A percentile compares a stretch with the other conserved stretches of the same genome.
phyloP scores from a whole-genome alignment of 92 coral and sea anemone genomes.

The Paramuricea clavata region DNA sequence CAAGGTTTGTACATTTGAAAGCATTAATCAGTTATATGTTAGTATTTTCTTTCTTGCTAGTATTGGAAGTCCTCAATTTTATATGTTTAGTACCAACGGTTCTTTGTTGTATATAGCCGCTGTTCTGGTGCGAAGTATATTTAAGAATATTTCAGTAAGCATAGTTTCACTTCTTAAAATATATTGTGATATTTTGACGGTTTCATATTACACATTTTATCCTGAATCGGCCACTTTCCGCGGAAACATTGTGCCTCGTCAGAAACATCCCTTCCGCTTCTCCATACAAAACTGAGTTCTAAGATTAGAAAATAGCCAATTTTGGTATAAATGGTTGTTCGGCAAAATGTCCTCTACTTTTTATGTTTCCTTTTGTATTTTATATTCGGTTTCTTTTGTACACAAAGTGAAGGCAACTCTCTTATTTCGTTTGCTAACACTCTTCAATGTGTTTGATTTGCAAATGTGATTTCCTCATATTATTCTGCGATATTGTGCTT shows the following conservation, averaged over 20 bases:
- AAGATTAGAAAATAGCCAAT: not conserved
- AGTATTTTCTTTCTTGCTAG: not conserved
- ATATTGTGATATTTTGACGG: not conserved
- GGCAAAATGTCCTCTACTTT: not conserved
- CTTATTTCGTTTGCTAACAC: conserved; percentile 19
- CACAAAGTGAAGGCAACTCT: conserved; percentile 11
- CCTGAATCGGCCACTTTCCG: not conserved
- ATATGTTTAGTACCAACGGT: not conserved
- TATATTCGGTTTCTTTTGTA: not conserved
- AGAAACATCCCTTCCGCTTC: not conserved
- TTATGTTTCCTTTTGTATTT: not conserved
- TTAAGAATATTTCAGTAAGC: not conserved
- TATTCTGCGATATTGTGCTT: not conserved
- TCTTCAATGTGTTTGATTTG: not conserved
- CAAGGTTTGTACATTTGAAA: conserved; percentile 70
- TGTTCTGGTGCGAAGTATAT: not conserved
- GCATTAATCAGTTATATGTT: not conserved
- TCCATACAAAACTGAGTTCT: not conserved
- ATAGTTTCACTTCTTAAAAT: not conserved
- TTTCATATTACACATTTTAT: conserved; percentile 16
- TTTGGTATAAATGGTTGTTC: conserved; percentile 2
- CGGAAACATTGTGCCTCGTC: not conserved
- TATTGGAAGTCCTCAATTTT: not conserved
- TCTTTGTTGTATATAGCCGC: not conserved
- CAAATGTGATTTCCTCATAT: not conserved